Evolutionary conservation across 2,888 invertebrate genomes (phyloP), one percentile per base, ranked within the genome.

Genomic region (Euzetes globulus): DNA sequence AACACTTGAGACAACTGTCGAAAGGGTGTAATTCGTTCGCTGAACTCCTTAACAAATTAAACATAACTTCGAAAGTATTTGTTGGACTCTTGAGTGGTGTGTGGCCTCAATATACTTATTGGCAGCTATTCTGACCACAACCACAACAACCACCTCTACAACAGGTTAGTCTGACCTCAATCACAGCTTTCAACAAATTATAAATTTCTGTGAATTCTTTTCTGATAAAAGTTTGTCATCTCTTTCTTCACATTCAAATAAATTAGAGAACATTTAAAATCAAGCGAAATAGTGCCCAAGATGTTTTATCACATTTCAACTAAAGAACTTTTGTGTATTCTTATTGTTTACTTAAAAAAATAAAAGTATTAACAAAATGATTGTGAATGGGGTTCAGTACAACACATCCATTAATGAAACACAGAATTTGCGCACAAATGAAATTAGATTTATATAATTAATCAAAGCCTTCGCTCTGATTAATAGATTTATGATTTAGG

Each of bases 101-200:
- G 68, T 68, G 68, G n/a, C 68, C 68, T 68, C 37, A 68, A 68
- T 68, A 19, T 37, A 60, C 27, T 68, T 41, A 68, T 68, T 68
- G 68, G 68, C 41, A 68, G 22, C 68, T 68, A 19, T 68, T n/a
- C 68, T 68, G 68, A 68, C 68, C 68, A 68, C 68, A 17, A 37
- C 58, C 58, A 63, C 29, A 5, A 63, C 55, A 55, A 55, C 60
- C 60, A 60, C 60, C 60, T 33, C 60, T 27, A 27, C 60, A 60
- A 60, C 60, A 9, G 7, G 60, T 60, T 60, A 29, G 33, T 17
- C 17, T 68, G 68, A 68, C 68, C 68, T 68, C 68, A 68, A 68
- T 68, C 68, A 68, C 37, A 22, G 45, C n/a, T 60, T 6, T n/a
- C 11, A 60, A 60, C 29, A 60, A 60, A 60, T 65, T 37, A 65